Conservation (phyloP, 1,140 invertebrate genomes). For the Tetragnatha versicolor region DNA sequence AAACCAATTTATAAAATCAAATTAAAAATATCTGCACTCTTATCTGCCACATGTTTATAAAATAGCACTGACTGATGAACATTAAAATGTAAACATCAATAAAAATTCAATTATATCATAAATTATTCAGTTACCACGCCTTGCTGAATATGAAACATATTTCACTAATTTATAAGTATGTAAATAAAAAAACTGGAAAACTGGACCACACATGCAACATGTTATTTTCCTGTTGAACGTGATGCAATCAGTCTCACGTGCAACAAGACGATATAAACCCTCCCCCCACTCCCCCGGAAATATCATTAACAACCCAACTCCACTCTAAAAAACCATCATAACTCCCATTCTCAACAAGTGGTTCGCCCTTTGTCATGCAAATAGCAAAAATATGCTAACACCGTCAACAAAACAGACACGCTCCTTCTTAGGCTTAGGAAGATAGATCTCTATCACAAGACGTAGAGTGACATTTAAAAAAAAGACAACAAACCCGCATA, state of each 20-base stretch:
- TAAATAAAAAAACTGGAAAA: no score
- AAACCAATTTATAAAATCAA: no score
- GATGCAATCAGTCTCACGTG: not conserved
- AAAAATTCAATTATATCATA: no score
- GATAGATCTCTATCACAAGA: not conserved
- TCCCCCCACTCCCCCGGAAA: not conserved
- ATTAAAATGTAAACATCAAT: no score
- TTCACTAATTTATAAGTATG: not conserved
- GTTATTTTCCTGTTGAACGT: not conserved
- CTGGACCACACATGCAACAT: not conserved
- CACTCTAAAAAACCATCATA: not conserved
- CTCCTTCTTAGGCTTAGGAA: not conserved
- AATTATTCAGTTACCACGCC: no score
- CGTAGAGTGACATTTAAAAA: not conserved
- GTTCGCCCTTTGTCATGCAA: not conserved
- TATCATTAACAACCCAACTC: not conserved
- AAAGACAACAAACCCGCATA: conserved; percentile 3
- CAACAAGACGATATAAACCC: not conserved
- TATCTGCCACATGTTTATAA: no score
- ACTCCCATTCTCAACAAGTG: not conserved
- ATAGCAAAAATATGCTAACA: conserved; percentile 12
- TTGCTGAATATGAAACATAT: not conserved
- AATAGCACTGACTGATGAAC: no score
- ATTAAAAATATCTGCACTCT: no score
- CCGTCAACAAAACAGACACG: not conserved